Conservation (phyloP, 2,113 vertebrate species). For the cat (Felis catus) region F.catus_Fca126_mat1.0 CM031420.1:97285501-97286000, state of each 20-base stretch:
- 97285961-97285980: slow-evolving; percentile 38
- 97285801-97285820: neutral
- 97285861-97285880: neutral
- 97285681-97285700: slow-evolving; percentile 56
- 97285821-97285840: neutral
- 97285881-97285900: neutral
- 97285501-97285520: neutral
- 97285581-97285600: slow-evolving; percentile 33
- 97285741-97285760: slow-evolving; percentile 41
- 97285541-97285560: slow-evolving; percentile 36
- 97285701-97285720: slow-evolving; percentile 44
- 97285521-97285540: neutral
- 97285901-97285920: neutral
- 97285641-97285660: slow-evolving; percentile 26
- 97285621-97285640: slow-evolving; percentile 16
- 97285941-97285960: neutral
- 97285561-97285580: slow-evolving; percentile 29
- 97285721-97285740: neutral
- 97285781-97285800: neutral
- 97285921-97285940: neutral
- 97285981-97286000: neutral
- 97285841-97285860: neutral
- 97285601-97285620: slow-evolving; percentile 25
- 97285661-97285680: neutral
- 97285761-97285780: neutral